Evolutionary conservation across 35 echinoderm and acorn worm species (phyloP).

Genomic region (Amphiura filiformis): DNA sequence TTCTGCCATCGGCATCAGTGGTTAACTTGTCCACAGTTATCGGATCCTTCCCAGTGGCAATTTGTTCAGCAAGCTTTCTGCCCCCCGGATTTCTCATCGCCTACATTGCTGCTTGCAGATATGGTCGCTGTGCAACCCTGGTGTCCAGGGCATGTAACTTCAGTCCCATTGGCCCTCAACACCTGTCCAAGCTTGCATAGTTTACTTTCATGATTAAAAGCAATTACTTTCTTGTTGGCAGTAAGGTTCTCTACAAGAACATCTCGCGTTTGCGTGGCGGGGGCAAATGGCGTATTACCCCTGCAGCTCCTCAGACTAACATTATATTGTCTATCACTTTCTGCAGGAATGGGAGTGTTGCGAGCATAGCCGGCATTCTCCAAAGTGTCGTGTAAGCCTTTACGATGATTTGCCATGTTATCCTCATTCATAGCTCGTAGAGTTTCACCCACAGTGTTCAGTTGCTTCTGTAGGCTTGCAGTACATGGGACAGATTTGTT

Average conservation of each 20-base stretch:
- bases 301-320: too few species aligned
- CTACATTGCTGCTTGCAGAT: neutral
- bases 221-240: neutral
- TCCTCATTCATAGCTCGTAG: neutral
- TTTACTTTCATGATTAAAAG: neutral
- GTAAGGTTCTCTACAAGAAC: neutral
- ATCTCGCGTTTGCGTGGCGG: neutral
- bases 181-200: neutral
- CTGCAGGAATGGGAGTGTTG: neutral
- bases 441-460: neutral
- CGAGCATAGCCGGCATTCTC: neutral
- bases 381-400: neutral
- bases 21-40: neutral
- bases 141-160: neutral
- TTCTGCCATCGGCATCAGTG: slow-evolving; percentile 39
- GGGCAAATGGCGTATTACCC: neutral
- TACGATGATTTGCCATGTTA: neutral
- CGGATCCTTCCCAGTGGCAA: neutral
- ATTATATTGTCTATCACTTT: too few species aligned
- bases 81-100: slow-evolving; percentile 19
- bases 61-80: neutral
- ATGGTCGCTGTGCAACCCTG: slow-evolving; percentile 17
- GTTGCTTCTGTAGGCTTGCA: too few species aligned
- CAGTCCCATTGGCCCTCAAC: neutral
- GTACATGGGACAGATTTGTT: too few species aligned